These are phyloP conservation scores for Plebejus anna DNA, from an alignment of 2,888 invertebrate species.

Conservation along the genomic window DNA sequence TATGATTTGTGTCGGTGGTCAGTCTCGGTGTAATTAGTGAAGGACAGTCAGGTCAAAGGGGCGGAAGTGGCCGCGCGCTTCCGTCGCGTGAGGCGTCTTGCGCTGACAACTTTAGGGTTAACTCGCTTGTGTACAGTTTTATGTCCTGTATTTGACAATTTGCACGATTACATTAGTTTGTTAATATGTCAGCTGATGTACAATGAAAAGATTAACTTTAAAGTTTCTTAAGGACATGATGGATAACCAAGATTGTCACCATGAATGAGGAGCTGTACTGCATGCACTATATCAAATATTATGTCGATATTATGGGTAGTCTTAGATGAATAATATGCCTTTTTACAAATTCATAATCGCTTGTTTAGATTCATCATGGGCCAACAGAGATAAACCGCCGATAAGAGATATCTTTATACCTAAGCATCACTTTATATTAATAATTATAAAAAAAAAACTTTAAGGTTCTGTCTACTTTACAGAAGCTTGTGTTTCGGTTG, in stretches of 20 bases:
- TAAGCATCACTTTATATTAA: too few relatives aligned
- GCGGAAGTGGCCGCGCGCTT: conserved; percentile 72
- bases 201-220: neutral
- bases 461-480: too few relatives aligned
- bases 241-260: too few relatives aligned
- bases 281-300: neutral
- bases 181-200: neutral
- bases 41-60: conserved; percentile 66
- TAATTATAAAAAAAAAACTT: too few relatives aligned
- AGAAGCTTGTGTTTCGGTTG: neutral
- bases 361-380: too few relatives aligned
- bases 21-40: conserved; percentile 57
- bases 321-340: too few relatives aligned
- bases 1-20: conserved; percentile 33
- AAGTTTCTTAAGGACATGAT: neutral
- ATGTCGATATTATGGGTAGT: too few relatives aligned
- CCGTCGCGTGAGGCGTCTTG: conserved; percentile 62
- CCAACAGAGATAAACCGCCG: too few relatives aligned
- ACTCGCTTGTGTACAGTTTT: conserved; percentile 32
- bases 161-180: conserved; percentile 1
- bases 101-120: conserved; percentile 46
- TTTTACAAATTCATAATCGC: too few relatives aligned
- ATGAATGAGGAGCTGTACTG: neutral
- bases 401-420: too few relatives aligned
- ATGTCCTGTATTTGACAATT: conserved; percentile 12